phyloP scores from a whole-genome alignment of 2,888 invertebrate genomes.

The Drosophila parthenogenetica region DNA sequence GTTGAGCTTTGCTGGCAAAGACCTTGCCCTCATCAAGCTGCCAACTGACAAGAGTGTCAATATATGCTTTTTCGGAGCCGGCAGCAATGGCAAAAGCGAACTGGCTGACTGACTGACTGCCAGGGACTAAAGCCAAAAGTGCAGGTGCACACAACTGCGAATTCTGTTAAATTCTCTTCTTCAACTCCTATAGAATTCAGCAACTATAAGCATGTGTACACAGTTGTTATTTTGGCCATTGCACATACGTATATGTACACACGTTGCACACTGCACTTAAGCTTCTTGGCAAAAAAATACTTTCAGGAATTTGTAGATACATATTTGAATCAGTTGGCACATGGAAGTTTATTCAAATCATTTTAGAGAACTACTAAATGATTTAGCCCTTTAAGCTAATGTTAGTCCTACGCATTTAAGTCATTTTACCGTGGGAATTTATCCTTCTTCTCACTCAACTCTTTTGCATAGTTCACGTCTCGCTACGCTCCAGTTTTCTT shows the following conservation, averaged over 20 bases:
- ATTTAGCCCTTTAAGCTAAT: background rate
- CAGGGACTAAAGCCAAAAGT: slow-evolving; percentile 48
- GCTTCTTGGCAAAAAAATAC: slow-evolving; percentile 10
- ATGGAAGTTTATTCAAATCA: background rate
- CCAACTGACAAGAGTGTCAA: slow-evolving; percentile 52
- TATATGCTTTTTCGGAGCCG: slow-evolving; percentile 28
- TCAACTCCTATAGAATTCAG: slow-evolving; percentile 1
- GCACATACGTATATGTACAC: slow-evolving; percentile 6
- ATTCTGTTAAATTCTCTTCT: background rate
- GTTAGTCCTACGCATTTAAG: too few species aligned
- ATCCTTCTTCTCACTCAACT: background rate
- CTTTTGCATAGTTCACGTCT: background rate
- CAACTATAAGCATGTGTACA: slow-evolving; percentile 6
- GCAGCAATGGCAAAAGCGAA: slow-evolving; percentile 21
- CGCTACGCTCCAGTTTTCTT: slow-evolving; percentile 16
- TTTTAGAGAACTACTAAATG: background rate
- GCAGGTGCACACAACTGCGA: slow-evolving; percentile 30
- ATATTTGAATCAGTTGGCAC: slow-evolving; percentile 4
- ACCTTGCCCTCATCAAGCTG: slow-evolving; percentile 64
- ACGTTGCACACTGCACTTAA: slow-evolving; percentile 15
- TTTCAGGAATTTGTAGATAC: slow-evolving; percentile 33
- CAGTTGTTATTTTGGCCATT: slow-evolving; percentile 22
- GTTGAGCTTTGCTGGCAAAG: slow-evolving; percentile 51
- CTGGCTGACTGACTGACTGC: slow-evolving; percentile 44
- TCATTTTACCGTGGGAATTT: background rate